Conservation (phyloP, 2,888 invertebrate genomes). For the Bimastos eiseni region DNA sequence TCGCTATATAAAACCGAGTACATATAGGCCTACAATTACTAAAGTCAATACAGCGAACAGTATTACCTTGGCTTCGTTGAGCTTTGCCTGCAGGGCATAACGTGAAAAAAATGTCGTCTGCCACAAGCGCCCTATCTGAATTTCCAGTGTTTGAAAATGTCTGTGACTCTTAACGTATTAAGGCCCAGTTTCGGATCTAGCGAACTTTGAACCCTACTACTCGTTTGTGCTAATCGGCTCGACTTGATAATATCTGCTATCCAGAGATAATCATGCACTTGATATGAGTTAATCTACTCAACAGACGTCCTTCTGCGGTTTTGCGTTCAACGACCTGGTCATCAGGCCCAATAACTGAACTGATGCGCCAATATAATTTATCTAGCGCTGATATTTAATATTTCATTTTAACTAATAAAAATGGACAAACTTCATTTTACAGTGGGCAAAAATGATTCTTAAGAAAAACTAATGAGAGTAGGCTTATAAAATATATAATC, state of each 20-base stretch:
- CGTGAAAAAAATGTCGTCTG: too few species aligned
- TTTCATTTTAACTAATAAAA: too few species aligned
- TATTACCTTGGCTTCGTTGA: not conserved
- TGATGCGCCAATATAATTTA: not conserved
- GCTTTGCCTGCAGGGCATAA: not conserved
- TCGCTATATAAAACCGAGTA: not conserved
- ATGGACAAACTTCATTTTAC: too few species aligned
- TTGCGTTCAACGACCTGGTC: not conserved
- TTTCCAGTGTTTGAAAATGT: not conserved
- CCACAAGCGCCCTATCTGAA: not conserved
- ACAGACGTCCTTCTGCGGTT: not conserved
- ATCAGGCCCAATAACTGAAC: slow-evolving; percentile 13
- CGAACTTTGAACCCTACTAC: not conserved
- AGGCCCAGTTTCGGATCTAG: not conserved
- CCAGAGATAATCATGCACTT: too few species aligned
- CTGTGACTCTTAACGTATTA: not conserved
- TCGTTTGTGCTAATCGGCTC: not conserved
- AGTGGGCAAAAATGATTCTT: too few species aligned
- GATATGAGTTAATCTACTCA: not conserved
- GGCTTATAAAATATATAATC: too few species aligned
- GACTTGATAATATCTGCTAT: not conserved
- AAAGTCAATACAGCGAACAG: too few species aligned
- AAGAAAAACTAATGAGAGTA: too few species aligned
- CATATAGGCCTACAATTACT: too few species aligned
- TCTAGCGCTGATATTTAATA: not conserved